Percentiles rank a stretch among this genome's conserved stretches.
Evolutionary conservation across 2,888 invertebrate genomes (phyloP).

Genomic region (Meganola albula): DNA sequence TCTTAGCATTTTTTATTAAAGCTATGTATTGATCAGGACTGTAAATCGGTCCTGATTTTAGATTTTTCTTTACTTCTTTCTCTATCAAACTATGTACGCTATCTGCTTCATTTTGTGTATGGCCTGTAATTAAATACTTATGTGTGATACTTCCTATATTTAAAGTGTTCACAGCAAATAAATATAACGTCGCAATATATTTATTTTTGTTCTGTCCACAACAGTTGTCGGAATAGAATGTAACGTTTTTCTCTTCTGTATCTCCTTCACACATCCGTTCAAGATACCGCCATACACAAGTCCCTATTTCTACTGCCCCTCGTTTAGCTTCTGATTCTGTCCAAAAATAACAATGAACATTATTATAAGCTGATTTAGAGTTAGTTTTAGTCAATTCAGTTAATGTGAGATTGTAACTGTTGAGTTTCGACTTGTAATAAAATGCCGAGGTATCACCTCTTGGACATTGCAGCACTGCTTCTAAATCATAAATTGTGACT

Average conservation of each 20-base stretch:
- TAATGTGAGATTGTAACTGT: background rate
- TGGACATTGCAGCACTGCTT: constrained; percentile 3
- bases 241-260: too few relatives aligned
- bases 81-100: background rate
- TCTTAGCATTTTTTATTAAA: constrained; percentile 1
- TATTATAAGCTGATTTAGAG: too few relatives aligned
- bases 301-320: constrained; percentile 9
- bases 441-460: background rate
- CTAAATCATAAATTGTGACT: too few relatives aligned
- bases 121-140: constrained; percentile 1
- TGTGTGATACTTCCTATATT: background rate
- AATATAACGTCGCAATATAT: too few relatives aligned
- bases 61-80: background rate
- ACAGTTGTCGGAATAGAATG: constrained; percentile 10
- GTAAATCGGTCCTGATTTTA: constrained; percentile 1
- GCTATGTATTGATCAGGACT: constrained; percentile 1
- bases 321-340: constrained; percentile 5
- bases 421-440: background rate
- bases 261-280: background rate
- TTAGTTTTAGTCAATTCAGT: too few relatives aligned
- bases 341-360: constrained; percentile 7
- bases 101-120: constrained; percentile 3
- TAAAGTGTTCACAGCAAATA: constrained; percentile 3
- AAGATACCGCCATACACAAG: constrained; percentile 7
- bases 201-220: constrained; percentile 14